A percentile compares a stretch with the other conserved stretches of the same genome.
phyloP scores from a whole-genome alignment of 1,140 invertebrate species.

The Aphelenchoides besseyi region DNA sequence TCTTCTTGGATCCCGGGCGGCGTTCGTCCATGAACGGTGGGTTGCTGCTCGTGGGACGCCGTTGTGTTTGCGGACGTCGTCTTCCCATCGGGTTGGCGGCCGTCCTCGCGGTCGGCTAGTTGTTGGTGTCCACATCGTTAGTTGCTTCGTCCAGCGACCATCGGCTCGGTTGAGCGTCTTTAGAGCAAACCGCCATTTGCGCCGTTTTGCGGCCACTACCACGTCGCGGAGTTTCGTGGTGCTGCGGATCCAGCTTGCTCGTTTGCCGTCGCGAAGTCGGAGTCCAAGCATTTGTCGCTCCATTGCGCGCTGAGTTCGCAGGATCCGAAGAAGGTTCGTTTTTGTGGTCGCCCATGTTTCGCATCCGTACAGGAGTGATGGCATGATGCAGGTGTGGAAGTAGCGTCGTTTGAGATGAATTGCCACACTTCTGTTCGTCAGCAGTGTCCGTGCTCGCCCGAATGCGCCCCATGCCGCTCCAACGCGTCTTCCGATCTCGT shows the following conservation, averaged over 20 bases:
- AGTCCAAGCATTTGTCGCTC: conserved; percentile 16
- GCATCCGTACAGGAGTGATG: conserved; percentile 19
- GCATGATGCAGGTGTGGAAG: conserved; percentile 31
- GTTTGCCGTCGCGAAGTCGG: neutral
- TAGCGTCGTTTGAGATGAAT: conserved; percentile 23
- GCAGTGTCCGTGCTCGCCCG: neutral
- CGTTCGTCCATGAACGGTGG: no score
- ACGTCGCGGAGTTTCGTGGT: conserved; percentile 23
- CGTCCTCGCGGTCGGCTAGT: no score
- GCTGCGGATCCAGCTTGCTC: neutral
- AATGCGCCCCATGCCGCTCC: conserved; percentile 17
- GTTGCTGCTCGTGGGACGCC: no score
- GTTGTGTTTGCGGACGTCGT: no score
- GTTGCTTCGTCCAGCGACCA: neutral
- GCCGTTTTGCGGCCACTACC: neutral
- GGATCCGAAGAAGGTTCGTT: neutral
- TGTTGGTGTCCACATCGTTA: neutral
- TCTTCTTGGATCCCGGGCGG: no score
- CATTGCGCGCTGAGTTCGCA: neutral
- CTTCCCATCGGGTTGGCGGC: no score
- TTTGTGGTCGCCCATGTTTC: conserved; percentile 27
- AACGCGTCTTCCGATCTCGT: conserved; percentile 12
- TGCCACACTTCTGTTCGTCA: conserved; percentile 3
- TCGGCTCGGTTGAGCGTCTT: neutral
- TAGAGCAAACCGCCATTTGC: conserved; percentile 1